Evolutionary conservation across 2,797 vertebrate species (phyloP), one percentile per base, ranked within the genome.

Genomic region (Gambelia wislizenii): DNA sequence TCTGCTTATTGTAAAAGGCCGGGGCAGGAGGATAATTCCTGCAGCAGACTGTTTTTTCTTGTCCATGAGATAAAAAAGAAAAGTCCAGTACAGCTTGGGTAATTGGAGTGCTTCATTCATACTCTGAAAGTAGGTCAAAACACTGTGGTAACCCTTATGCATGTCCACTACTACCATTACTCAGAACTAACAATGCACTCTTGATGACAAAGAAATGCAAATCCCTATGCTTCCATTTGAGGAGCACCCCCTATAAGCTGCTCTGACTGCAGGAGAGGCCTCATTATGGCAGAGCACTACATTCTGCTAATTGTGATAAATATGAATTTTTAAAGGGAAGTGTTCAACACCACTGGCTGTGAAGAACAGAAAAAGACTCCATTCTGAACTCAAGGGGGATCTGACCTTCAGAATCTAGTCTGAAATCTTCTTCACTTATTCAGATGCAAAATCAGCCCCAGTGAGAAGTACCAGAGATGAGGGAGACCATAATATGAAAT

Each of bases 151-250:
- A 30, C 33, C 83, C 83, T 13, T 47, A 64, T 7, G 69, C 91
- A 33, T 79, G 64, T 47, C 77, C 30, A 88, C 42, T 36, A 30
- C 33, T 56, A 90, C 76, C 83, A 30, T 86, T 91, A 30, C 52
- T 87, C 85, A 83, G 47, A 85, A 59, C 78, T 89, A 59, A 87
- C 52, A 64, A 67, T 87, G 86, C 82, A 44, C 70, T 91, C 81
- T 89, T 86, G 69, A 69, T 89, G 85, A 84, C 42, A 64, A 90
- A 56, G 69, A 89, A 70, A 36, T 59, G 1, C 44, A 6, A 12
- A 52, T 82, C 91, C 64, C 76, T 16, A 16, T 84, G 49, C 9
- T 72, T 84, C 74, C 52, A 69, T 75, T 25, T 12, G 39, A 47
- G 52, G 30, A 80, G 0, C 61, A 49, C 25, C 13, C 75, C 91